Evolutionary conservation across 2,113 vertebrate genomes (phyloP).

Genomic region (Alosa alosa): DNA sequence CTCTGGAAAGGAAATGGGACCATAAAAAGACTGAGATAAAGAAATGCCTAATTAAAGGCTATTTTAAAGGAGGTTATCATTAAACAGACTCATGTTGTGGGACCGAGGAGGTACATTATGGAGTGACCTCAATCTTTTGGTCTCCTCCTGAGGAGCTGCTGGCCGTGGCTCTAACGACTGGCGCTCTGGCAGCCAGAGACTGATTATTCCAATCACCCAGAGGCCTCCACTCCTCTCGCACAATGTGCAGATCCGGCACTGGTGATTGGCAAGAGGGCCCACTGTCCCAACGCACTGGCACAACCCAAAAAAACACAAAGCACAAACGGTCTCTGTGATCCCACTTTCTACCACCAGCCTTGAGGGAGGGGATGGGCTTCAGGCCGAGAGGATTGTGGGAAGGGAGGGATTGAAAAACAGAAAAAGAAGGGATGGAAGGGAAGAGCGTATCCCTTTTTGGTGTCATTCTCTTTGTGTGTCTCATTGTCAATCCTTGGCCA

Average conservation of each 20-base stretch:
- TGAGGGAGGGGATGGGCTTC: slow-evolving; percentile 15
- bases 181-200: slow-evolving; percentile 33
- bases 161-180: slow-evolving; percentile 37
- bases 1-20: not conserved
- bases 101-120: slow-evolving; percentile 18
- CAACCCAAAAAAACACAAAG: not conserved
- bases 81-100: not conserved
- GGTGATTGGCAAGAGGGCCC: not conserved
- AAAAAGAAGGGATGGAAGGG: not conserved
- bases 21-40: not conserved
- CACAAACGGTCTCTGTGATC: not conserved
- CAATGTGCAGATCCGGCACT: slow-evolving; percentile 32
- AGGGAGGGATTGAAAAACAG: slow-evolving; percentile 8
- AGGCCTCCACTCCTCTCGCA: slow-evolving; percentile 29
- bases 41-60: slow-evolving; percentile 18
- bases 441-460: slow-evolving; percentile 20
- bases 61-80: slow-evolving; percentile 16
- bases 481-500: slow-evolving; percentile 25
- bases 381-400: slow-evolving; percentile 1
- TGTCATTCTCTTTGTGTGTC: not conserved
- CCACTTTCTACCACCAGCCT: not conserved
- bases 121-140: slow-evolving; percentile 38
- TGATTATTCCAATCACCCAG: slow-evolving; percentile 45
- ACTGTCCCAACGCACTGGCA: not conserved
- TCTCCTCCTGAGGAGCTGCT: slow-evolving; percentile 18